Evolutionary conservation across 1,140 invertebrate genomes (phyloP), one percentile per base, ranked within the genome.

Genomic region (Zaprionus davidi): DNA sequence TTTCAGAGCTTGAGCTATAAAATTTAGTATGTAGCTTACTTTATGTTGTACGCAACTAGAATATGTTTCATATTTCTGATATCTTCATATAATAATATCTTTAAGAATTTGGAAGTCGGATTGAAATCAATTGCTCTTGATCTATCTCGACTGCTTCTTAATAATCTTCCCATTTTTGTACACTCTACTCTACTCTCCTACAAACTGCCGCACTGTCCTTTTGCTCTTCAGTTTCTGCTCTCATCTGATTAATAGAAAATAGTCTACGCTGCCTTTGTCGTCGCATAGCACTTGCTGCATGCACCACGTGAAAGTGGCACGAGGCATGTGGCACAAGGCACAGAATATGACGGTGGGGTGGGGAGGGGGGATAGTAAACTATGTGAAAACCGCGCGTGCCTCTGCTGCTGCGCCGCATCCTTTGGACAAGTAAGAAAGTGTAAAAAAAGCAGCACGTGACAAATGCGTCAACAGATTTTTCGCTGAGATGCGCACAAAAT

Each of bases 381-480:
- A 58, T 15, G 44, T 38, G 60, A 38, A 57, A 36, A 15, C 20
- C 46, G 46, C 46, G 46, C 46, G 46, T 51, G 46, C 20, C 46
- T 51, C 1, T 13, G 46, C 46, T 13, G 46, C 46, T 44, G 9
- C 46, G 20, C 20, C 11, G 46, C 24, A 51, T 51, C 46, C 46
- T 51, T 51, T 51, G 20, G 53, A 59, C n/a, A 67, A 28, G 5
- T 15, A 44, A 15, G 38, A 41, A 55, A 31, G n/a, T 56, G 20
- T 28, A 51, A 26, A 55, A 56, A 68, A 77, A 67, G 71, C 67
- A 82, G 85, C 85, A 90, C 85, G 85, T 90, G 85, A 90, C 85
- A 90, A 90, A 82, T 90, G 81, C 85, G 85, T 90, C 85, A 90
- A 90, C 85, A 90, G 86, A 90, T 90, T 90, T 90, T 90, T 90